Base-by-base conservation (phyloP, 2,797 vertebrate species). In the Chiroxiphia lanceolata region DNA sequence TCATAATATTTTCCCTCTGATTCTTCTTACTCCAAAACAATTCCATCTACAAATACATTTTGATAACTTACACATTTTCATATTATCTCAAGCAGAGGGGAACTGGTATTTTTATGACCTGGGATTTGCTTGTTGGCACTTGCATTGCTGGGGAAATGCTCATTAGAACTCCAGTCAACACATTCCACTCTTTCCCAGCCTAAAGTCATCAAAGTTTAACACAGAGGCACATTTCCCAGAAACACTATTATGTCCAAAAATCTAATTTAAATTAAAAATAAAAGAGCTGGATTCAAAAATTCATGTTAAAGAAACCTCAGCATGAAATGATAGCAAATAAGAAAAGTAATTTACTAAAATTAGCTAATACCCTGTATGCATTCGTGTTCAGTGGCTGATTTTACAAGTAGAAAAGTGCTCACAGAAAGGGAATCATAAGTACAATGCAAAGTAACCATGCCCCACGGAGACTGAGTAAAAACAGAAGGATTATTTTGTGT, bases 131-230 rank as follows among this genome's bases (percentile, higher is more conserved):
- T 82, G 34, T 51, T 82, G 70, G 20, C 21, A 38, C 34, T 77
- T 87, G 16, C 3, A 34, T 90, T 69, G 48, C 36, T 50, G 45
- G 54, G 40, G 40, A 93, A 75, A 34, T 40, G 23, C 33, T 88
- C 47, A 34, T 19, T 83, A 78, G 60, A 95, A 79, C 45, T 54
- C 75, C 54, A 67, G 40, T 78, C 53, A 74, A 90, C 18, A 25
- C 54, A 65, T 71, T 87, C 47, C 42, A 22, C 38, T 83, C 50
- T 56, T 89, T 63, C 34, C 40, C 76, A 86, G 53, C 51, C 63
- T 63, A 48, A 83, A 83, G 50, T 83, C 53, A 83, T 86, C 78
- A 87, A 97, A 96, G 25, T 94, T 93, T 83, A 70, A 92, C 69
- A 74, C 16, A 56, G 31, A 59, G 31, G 38, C 53, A 72, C 10